Evolutionary conservation across 2,888 invertebrate species (phyloP).

Genomic region (Hofmannophila pseudospretella): DNA sequence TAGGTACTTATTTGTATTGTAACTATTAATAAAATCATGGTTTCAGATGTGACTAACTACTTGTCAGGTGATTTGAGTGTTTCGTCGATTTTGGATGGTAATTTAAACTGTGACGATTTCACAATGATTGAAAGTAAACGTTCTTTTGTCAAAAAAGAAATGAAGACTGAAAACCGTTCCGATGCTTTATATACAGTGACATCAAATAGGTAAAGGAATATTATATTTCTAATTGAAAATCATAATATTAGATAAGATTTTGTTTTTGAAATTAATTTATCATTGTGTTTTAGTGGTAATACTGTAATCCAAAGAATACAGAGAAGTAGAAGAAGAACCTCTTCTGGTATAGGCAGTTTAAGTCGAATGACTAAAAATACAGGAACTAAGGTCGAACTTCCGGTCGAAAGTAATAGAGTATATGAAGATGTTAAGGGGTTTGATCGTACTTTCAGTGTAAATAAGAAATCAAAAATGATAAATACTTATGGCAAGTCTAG

Average conservation of each 20-base stretch:
- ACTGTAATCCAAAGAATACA: constrained; percentile 57
- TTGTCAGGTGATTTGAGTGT: constrained; percentile 32
- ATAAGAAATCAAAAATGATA: constrained; percentile 57
- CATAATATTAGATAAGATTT: no score
- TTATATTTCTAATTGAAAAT: no score
- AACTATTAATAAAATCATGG: neutral
- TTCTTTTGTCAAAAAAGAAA: constrained; percentile 45
- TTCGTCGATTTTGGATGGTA: constrained; percentile 40
- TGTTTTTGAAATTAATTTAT: neutral
- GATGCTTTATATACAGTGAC: constrained; percentile 60
- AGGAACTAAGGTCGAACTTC: constrained; percentile 30
- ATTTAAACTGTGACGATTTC: constrained; percentile 32
- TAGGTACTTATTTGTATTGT: no score
- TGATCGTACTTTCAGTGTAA: constrained; percentile 40
- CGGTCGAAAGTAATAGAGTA: constrained; percentile 41
- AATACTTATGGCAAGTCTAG: constrained; percentile 54
- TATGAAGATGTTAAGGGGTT: constrained; percentile 39
- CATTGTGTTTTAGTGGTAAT: constrained; percentile 37
- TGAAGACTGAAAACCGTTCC: constrained; percentile 41
- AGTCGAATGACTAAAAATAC: constrained; percentile 48
- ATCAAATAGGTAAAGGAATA: constrained; percentile 49
- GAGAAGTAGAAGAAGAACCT: constrained; percentile 43
- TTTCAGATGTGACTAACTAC: constrained; percentile 38
- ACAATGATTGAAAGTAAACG: constrained; percentile 61
- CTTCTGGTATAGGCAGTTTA: constrained; percentile 48